Base-by-base conservation (phyloP, 1,140 invertebrate genomes). In the Thaumatotibia leucotreta region DNA sequence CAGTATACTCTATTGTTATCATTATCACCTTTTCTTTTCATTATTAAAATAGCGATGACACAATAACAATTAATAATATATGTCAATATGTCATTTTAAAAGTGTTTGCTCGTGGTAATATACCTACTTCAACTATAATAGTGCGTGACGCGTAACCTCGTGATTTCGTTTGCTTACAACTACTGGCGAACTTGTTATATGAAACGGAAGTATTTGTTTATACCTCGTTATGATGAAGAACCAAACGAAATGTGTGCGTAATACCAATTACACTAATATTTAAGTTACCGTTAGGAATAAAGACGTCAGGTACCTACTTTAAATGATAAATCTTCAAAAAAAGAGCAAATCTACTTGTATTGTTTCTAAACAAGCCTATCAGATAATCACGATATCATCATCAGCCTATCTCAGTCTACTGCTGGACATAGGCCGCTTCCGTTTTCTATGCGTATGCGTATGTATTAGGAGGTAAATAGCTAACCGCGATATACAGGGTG, bases 111-210 rank as follows among this genome's bases (percentile, higher is more conserved):
- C 23, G 11, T 24, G n/a, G 6, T 5, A 6, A 5, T 29, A 29
- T 29, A 29, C 20, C n/a, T 58, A 29, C 23, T 58, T 58, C 52
- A 58, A n/a, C 8, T 58, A 3, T 58, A 29, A 58, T 20, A 14
- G 5, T 0, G 14, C 5, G 24, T 58, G 52, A 58, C 52, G 52
- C 52, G 29, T 29, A 24, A 31, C 52, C 52, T 58, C 52, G 52
- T 58, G 52, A 31, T 58, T 58, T 58, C 23, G 52, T 58, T 58
- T 58, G 52, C 52, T 58, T 31, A 17, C n/a, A 31, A 24, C 24
- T 58, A 58, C 23, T 29, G 23, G 50, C 50, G 24, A 27, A 11
- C 9, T 11, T 58, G n/a, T 14, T 27, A 58, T n/a, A 14, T 58
- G 29, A 14, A 27, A 14, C 27, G 23, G 52, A 45, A 45, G 17